These are phyloP conservation scores for Hemibagrus guttatus DNA, from an alignment of 2,797 vertebrate species.

Conservation along the genomic window DNA sequence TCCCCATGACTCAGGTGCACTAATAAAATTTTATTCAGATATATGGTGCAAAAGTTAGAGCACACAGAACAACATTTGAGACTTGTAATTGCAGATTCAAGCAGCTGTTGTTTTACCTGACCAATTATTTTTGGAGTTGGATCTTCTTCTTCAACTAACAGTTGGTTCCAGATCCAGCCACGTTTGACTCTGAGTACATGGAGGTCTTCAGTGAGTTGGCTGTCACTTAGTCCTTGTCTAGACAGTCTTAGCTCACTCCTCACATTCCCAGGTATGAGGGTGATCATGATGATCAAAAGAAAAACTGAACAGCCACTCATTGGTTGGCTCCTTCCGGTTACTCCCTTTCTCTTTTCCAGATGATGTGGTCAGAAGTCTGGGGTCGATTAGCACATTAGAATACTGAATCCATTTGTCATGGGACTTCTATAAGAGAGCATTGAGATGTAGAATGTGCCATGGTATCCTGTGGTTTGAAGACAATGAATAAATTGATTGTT, in stretches of 20 bases:
- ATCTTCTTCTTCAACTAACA: slow-evolving; percentile 87
- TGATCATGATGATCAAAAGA: slow-evolving; percentile 63
- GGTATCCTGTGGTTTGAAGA: slow-evolving; percentile 18
- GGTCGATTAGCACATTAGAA: slow-evolving; percentile 35
- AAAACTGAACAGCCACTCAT: slow-evolving; percentile 68
- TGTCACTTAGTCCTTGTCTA: slow-evolving; percentile 57
- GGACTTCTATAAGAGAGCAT: slow-evolving; percentile 43
- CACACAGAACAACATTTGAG: no score
- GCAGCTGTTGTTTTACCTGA: slow-evolving; percentile 76
- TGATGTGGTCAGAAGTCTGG: slow-evolving; percentile 18
- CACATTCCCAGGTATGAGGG: slow-evolving; percentile 64
- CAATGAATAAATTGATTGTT: slow-evolving; percentile 9
- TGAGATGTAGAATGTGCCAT: slow-evolving; percentile 33
- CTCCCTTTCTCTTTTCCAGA: slow-evolving; percentile 55
- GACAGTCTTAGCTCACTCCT: slow-evolving; percentile 61
- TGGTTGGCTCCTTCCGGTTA: slow-evolving; percentile 62
- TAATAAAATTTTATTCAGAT: no score
- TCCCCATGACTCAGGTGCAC: no score
- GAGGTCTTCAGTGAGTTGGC: slow-evolving; percentile 58
- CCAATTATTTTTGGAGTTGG: slow-evolving; percentile 75
- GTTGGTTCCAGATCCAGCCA: slow-evolving; percentile 85
- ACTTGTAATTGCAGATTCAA: no score
- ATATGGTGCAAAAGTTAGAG: no score
- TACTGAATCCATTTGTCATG: slow-evolving; percentile 53
- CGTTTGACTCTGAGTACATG: slow-evolving; percentile 72